A percentile compares a stretch with the other conserved stretches of the same genome.
phyloP scores from a whole-genome alignment of 2,113 vertebrate species.

The Psephotus haematonotus region DNA sequence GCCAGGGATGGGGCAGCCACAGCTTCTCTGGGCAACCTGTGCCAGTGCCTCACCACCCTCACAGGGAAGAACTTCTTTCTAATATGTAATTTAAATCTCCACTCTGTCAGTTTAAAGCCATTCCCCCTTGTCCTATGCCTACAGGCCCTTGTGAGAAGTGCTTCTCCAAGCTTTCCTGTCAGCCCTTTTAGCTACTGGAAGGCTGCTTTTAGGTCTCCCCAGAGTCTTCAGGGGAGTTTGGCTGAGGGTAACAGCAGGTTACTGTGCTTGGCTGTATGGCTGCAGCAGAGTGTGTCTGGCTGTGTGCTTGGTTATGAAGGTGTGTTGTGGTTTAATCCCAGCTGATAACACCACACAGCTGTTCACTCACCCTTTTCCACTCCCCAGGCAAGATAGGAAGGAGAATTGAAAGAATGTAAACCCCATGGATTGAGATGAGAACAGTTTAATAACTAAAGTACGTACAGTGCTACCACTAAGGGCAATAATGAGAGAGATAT shows the following conservation, averaged over 20 bases:
- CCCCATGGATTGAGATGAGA: background rate
- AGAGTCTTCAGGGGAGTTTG: background rate
- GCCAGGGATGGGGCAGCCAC: background rate
- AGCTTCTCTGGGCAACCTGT: background rate
- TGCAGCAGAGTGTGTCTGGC: background rate
- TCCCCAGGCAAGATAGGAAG: background rate
- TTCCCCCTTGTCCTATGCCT: background rate
- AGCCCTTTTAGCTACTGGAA: background rate
- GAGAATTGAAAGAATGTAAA: background rate
- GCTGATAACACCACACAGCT: background rate
- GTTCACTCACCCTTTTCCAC: background rate
- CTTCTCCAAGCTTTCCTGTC: background rate
- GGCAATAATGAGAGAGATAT: background rate
- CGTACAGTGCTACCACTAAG: background rate
- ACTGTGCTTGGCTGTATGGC: background rate
- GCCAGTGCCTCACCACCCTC: background rate
- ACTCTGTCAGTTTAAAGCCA: background rate
- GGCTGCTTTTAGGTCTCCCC: background rate
- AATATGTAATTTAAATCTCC: background rate
- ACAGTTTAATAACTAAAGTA: background rate
- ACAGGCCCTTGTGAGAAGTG: background rate
- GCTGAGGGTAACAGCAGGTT: background rate
- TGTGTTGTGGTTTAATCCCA: background rate
- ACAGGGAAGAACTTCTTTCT: background rate
- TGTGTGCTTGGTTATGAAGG: background rate